Evolutionary conservation across 2,113 vertebrate species (phyloP).

Genomic region (Eira barbara): DNA sequence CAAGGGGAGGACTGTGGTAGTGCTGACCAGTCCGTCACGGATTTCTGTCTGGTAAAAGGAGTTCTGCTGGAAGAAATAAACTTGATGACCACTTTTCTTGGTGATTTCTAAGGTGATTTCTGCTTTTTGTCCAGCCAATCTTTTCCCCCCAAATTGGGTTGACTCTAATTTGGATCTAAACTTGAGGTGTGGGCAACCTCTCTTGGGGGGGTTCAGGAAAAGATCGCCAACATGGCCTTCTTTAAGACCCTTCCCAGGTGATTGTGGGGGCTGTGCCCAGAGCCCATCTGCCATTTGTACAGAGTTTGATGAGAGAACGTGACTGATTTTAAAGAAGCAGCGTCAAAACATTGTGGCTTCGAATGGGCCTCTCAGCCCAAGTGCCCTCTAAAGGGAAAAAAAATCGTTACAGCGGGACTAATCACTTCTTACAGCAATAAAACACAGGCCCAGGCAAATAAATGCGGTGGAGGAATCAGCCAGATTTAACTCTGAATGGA

Average conservation of each 20-base stretch:
- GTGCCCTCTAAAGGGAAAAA: conserved; percentile 27
- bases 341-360: background rate
- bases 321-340: background rate
- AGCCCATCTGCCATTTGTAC: background rate
- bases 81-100: background rate
- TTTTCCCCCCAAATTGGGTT: background rate
- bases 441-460: background rate
- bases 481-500: conserved; percentile 35
- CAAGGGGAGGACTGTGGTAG: accelerated
- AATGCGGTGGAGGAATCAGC: background rate
- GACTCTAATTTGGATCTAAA: background rate
- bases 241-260: background rate
- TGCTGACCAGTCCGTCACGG: accelerated
- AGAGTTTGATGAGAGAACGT: background rate
- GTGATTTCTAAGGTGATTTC: background rate
- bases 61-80: background rate
- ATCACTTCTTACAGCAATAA: conserved; percentile 1
- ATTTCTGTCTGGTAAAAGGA: background rate
- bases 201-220: background rate
- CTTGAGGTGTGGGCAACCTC: background rate
- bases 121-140: background rate
- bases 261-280: too few species aligned
- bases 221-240: background rate
- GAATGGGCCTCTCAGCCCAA: background rate
- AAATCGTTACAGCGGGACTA: background rate